These are phyloP conservation scores for Prinia subflava DNA, from an alignment of 2,113 vertebrate genomes.

Conservation along the genomic window DNA sequence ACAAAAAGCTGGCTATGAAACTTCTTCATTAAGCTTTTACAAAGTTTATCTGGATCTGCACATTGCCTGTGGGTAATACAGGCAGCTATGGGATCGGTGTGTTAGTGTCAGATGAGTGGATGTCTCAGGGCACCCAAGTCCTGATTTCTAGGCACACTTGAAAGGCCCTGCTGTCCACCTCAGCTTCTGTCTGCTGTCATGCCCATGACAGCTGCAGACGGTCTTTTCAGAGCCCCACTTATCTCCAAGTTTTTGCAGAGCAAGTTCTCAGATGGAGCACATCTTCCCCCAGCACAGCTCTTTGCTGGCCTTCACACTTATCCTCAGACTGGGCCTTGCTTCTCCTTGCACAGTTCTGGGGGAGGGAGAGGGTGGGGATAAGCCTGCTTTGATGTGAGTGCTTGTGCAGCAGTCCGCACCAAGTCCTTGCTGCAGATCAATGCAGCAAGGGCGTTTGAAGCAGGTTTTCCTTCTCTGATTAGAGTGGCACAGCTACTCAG, in stretches of 20 bases:
- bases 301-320: not conserved
- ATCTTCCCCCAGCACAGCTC: not conserved
- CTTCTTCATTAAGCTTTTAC: not conserved
- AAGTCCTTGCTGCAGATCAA: not conserved
- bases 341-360: not conserved
- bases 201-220: rapidly evolving
- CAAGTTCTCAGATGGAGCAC: not conserved
- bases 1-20: not conserved
- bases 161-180: not conserved
- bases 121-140: not conserved
- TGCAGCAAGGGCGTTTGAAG: not conserved
- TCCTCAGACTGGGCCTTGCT: not conserved
- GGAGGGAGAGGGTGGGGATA: not conserved
- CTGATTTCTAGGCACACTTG: not conserved
- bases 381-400: not conserved
- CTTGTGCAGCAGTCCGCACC: not conserved
- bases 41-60: not conserved
- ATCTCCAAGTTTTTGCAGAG: not conserved
- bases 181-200: not conserved
- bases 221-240: not conserved
- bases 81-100: not conserved
- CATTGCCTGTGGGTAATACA: not conserved
- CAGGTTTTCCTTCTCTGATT: not conserved
- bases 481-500: not conserved
- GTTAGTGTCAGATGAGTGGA: not conserved